Evolutionary conservation across 2,797 vertebrate species (phyloP), one percentile per base, ranked within the genome.

Genomic region (Urophycis tenuis): DNA sequence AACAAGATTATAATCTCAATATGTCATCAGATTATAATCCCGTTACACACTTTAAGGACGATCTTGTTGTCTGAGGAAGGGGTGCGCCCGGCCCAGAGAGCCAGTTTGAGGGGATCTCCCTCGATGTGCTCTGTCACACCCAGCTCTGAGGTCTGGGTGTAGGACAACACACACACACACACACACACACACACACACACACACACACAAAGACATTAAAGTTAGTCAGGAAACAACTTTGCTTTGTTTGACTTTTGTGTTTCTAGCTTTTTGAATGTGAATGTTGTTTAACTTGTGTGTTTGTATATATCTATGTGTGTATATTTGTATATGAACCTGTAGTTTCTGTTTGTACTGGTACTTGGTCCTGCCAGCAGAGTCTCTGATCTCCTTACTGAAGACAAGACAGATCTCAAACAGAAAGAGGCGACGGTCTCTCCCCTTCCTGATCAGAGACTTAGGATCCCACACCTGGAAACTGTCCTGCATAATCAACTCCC

Each of bases 401-500:
- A 99, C 95, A 86, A 99, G 94, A 74, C 97, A 98, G 90, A 99
- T 95, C 91, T 99, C 97, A 77, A 99, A 99, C 87, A 99, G 95
- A 91, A 99, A 99, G 83, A 99, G 94, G 90, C 99, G 97, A 45
- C 97, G 93, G 83, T 99, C 97, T 77, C 97, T 93, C 64, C 97
- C 97, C 85, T 99, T 99, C 74, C 97, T 93, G 91, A 99, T 98
- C 86, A 99, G 93, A 36, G 97, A 98, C 81, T 98, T 98, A 1
- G 97, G 97, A 83, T 99, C 97, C 97, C 97, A 99, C 30, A 99
- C 97, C 92, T 97, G 95, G 90, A 99, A 99, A 79, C 96, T 94
- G 90, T 99, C 97, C 89, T 99, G 97, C 33, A 99, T 94, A 78
- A 99, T 95, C 80, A 98, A 93, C 87, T 99, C 97, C 0, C 97